These are phyloP conservation scores for Galerucella pusilla DNA, from an alignment of 2,888 invertebrate species.

Conservation along the genomic window DNA sequence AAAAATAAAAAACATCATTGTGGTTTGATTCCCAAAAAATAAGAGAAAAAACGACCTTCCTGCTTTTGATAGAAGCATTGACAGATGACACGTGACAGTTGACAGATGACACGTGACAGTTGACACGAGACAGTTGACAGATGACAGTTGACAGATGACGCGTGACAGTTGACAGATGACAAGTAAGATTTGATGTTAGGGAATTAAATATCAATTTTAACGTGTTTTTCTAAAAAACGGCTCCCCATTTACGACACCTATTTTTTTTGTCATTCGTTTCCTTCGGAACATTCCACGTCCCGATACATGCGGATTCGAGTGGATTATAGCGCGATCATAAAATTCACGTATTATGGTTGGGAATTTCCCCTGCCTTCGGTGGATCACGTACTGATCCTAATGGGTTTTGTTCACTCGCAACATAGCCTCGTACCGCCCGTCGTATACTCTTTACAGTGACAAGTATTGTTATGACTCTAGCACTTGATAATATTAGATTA, in stretches of 20 bases:
- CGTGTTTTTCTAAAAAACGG: background rate
- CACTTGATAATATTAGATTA: slow-evolving; percentile 31
- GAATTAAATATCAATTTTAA: too few relatives aligned
- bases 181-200: too few relatives aligned
- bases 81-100: too few relatives aligned
- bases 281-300: slow-evolving; percentile 7
- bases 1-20: too few relatives aligned
- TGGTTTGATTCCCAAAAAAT: too few relatives aligned
- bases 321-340: slow-evolving; percentile 44
- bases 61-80: too few relatives aligned
- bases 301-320: slow-evolving; percentile 48
- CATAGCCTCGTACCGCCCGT: background rate
- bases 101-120: too few relatives aligned
- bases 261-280: background rate
- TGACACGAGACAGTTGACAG: too few relatives aligned
- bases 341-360: slow-evolving; percentile 41
- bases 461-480: slow-evolving; percentile 28
- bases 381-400: slow-evolving; percentile 35
- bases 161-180: too few relatives aligned
- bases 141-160: too few relatives aligned
- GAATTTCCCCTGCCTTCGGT: slow-evolving; percentile 39
- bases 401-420: slow-evolving; percentile 30
- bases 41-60: too few relatives aligned
- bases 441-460: slow-evolving; percentile 24
- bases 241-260: background rate